These are phyloP conservation scores for human (Homo sapiens) DNA, from an alignment of 2,113 vertebrate genomes.

Conservation along the genomic window GRCh38 chr21:29617001-29617500, in stretches of 20 bases:
- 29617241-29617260: background rate
- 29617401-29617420: background rate
- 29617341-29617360: background rate
- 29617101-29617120: conserved; percentile 31
- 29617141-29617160: conserved; percentile 14
- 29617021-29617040: conserved; percentile 13
- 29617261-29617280: background rate
- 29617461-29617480: background rate
- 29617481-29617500: background rate
- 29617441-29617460: fast-evolving
- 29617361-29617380: background rate
- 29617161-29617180: conserved; percentile 42
- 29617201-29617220: fast-evolving
- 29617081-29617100: conserved; percentile 18
- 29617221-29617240: background rate
- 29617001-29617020: background rate
- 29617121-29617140: conserved; percentile 8
- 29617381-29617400: background rate
- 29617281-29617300: background rate
- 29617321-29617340: background rate
- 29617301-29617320: no score
- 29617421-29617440: background rate
- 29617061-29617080: background rate
- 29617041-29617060: background rate
- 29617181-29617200: background rate